Evolutionary conservation across 2,113 vertebrate genomes (phyloP).

Genomic region (Elanus axillaris): DNA sequence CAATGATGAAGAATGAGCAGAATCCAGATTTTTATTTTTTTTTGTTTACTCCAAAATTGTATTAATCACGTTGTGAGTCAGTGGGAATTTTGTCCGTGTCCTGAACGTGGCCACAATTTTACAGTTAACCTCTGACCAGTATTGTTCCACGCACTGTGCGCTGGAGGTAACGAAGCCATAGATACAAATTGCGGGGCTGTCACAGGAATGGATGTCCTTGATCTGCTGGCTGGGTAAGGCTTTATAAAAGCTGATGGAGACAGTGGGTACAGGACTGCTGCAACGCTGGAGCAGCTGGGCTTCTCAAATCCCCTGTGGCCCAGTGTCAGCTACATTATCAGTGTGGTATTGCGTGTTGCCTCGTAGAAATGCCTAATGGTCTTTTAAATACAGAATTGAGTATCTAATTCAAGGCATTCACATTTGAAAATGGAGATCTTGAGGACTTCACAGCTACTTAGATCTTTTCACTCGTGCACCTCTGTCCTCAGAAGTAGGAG

Average conservation of each 20-base stretch:
- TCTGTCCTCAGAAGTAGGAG: background rate
- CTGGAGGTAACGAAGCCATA: background rate
- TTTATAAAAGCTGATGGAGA: background rate
- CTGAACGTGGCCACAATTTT: background rate
- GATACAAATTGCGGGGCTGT: background rate
- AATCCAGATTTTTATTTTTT: background rate
- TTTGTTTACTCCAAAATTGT: background rate
- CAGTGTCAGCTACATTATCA: background rate
- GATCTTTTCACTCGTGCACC: background rate
- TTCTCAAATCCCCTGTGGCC: background rate
- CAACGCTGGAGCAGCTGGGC: background rate
- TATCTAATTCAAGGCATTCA: background rate
- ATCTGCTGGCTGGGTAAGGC: background rate
- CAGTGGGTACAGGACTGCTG: background rate
- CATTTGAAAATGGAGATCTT: background rate
- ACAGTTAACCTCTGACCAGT: background rate
- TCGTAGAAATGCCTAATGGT: background rate
- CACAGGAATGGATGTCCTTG: background rate
- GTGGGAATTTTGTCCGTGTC: background rate
- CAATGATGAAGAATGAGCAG: background rate
- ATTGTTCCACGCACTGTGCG: background rate
- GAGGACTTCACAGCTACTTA: background rate
- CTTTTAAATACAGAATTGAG: background rate
- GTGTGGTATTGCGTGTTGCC: background rate
- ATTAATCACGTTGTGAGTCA: background rate